A percentile compares a stretch with the other conserved stretches of the same genome.
Evolutionary conservation across 2,113 vertebrate species (phyloP).

Genomic region (Misgurnus mizolepis): DNA sequence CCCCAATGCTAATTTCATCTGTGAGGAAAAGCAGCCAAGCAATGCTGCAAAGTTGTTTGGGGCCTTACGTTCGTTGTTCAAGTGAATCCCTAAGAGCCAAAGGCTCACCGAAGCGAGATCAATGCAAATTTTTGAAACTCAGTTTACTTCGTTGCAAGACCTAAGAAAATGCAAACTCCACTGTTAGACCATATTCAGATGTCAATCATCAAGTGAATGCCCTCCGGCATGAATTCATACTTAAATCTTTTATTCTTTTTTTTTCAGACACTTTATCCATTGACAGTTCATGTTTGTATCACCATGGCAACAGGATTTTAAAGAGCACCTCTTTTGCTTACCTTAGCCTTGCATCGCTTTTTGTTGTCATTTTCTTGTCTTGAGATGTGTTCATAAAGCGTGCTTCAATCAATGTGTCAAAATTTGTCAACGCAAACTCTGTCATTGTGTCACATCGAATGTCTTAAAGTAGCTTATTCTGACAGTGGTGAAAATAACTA

Average conservation of each 20-base stretch:
- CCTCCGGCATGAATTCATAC: slow-evolving; percentile 10
- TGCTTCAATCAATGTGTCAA: slow-evolving; percentile 28
- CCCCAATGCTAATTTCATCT: neutral
- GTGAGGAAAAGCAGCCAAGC: neutral
- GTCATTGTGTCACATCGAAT: slow-evolving; percentile 40
- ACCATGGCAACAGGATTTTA: slow-evolving; percentile 69
- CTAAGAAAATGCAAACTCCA: neutral
- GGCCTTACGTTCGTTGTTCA: neutral
- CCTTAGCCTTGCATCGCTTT: slow-evolving; percentile 5
- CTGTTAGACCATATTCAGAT: neutral
- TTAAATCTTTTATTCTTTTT: slow-evolving; percentile 51
- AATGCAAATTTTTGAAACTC: neutral
- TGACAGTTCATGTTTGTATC: slow-evolving; percentile 66
- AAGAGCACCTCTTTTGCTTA: slow-evolving; percentile 53
- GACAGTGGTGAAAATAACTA: slow-evolving; percentile 1
- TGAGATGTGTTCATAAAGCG: slow-evolving; percentile 28
- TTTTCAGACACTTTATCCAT: slow-evolving; percentile 24
- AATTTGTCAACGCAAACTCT: slow-evolving; percentile 23
- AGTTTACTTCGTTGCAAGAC: neutral
- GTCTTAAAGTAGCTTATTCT: slow-evolving; percentile 26
- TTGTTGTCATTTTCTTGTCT: slow-evolving; percentile 58
- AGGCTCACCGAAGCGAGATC: neutral
- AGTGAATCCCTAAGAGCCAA: neutral
- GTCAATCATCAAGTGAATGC: slow-evolving; percentile 15
- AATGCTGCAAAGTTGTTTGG: neutral